Evolutionary conservation across 2,888 invertebrate species (phyloP), one percentile per base, ranked within the genome.

Genomic region (Cactoblastis cactorum): DNA sequence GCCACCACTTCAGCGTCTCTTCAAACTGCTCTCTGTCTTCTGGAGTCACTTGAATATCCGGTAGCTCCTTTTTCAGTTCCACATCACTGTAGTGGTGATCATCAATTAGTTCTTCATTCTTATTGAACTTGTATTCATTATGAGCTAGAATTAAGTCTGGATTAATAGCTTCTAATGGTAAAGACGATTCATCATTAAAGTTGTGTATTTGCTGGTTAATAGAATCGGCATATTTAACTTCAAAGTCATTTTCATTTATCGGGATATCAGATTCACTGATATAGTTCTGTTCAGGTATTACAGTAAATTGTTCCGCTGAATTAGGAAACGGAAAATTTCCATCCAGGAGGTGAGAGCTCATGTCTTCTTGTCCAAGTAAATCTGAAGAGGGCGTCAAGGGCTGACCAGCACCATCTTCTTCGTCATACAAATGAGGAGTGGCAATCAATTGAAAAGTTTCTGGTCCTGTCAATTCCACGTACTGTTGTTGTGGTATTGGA

Each of bases 381-480:
- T 90, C 90, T 2, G 90, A 90, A 9, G 83, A 83, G 1, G 90
- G 90, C 5, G 90, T 90, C 58, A 92, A 66, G 38, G 92, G 92
- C 57, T 90, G 90, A 15, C 89, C 87, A 34, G 65, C 62, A 45
- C 91, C 91, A 61, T 93, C 93, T 54, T 92, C 92, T 71, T 93
- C 92, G 54, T 92, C 92, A 52, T 93, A 92, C 49, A 91, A 72
- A 59, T 86, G 83, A 46, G 90, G 88, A 8, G 91, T 88, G 6
- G 92, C 89, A 11, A 93, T 90, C 57, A 94, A 70, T 62, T 94
- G 93, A 66, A 93, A 94, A 2, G 91, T 86, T 70, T 93, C 93
- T 4, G 91, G 86, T 5, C 91, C 87, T 45, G 91, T 90, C 48
- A 94, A 80, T 59, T 92, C 88, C 28, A 92, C 80, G 63, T 92